Percentiles rank a stretch among this genome's conserved stretches.
Conservation (phyloP, 2,113 vertebrate genomes). For the Myotis lucifugus region DNA sequence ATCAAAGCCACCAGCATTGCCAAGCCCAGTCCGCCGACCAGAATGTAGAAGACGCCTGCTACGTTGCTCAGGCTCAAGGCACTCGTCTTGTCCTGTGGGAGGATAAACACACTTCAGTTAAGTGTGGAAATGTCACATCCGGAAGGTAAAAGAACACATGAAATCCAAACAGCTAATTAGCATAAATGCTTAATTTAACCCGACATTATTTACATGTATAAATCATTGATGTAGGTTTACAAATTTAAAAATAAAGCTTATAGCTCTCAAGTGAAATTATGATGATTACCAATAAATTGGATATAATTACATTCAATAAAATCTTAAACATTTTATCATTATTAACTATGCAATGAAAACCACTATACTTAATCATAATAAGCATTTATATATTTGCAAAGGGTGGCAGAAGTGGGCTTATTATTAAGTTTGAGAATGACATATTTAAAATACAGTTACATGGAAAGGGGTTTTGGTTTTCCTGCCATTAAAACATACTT, state of each 20-base stretch:
- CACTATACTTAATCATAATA: background rate
- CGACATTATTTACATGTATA: slow-evolving; percentile 54
- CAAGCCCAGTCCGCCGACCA: slow-evolving; percentile 98
- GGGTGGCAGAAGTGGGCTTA: slow-evolving; percentile 37
- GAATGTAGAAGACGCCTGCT: slow-evolving; percentile 99
- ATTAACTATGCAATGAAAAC: slow-evolving; percentile 70
- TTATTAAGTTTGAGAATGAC: slow-evolving; percentile 46
- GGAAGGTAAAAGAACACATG: slow-evolving; percentile 55
- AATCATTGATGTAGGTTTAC: slow-evolving; percentile 60
- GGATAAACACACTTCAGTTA: slow-evolving; percentile 83
- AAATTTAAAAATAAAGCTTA: slow-evolving; percentile 54
- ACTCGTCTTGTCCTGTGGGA: slow-evolving; percentile 98
- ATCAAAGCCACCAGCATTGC: slow-evolving; percentile 99
- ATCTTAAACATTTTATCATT: slow-evolving; percentile 71
- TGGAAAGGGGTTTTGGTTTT: slow-evolving; percentile 12
- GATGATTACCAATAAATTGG: slow-evolving; percentile 68
- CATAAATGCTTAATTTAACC: slow-evolving; percentile 58
- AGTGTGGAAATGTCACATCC: slow-evolving; percentile 35
- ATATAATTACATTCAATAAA: slow-evolving; percentile 73
- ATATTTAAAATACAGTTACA: slow-evolving; percentile 49
- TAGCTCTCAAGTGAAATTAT: slow-evolving; percentile 51
- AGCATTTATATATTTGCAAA: slow-evolving; percentile 36
- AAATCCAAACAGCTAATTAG: slow-evolving; percentile 44
- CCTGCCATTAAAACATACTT: slow-evolving; percentile 17
- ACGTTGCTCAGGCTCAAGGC: slow-evolving; percentile 99